Percentiles rank a stretch among this genome's conserved stretches.
Evolutionary conservation across 1,140 invertebrate genomes (phyloP).

Genomic region (Drosophila burlai): DNA sequence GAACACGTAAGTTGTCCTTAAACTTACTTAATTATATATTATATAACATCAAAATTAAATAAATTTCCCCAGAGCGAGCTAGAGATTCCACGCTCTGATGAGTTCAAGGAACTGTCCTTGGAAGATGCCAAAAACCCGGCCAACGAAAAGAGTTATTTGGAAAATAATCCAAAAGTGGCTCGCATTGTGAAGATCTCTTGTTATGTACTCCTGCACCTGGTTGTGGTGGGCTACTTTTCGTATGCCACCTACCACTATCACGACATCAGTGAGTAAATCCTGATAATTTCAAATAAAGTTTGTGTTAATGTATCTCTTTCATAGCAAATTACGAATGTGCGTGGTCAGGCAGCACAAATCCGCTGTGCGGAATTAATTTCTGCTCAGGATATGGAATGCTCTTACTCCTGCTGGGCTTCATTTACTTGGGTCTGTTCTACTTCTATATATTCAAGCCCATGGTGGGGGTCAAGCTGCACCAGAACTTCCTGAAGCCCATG

Average conservation of each 20-base stretch:
- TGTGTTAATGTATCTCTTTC: neutral
- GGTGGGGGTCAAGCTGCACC: constrained; percentile 85
- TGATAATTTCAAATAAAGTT: too few relatives aligned
- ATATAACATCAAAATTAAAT: neutral
- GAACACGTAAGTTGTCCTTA: constrained; percentile 49
- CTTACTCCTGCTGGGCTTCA: constrained; percentile 88
- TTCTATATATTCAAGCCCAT: constrained; percentile 88
- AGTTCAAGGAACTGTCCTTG: constrained; percentile 12
- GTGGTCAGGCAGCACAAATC: neutral
- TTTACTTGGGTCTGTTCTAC: constrained; percentile 89
- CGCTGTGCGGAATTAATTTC: constrained; percentile 84
- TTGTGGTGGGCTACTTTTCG: constrained; percentile 64
- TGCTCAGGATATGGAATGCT: constrained; percentile 92
- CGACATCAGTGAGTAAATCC: constrained; percentile 57
- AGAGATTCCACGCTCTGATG: neutral
- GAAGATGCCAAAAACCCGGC: neutral
- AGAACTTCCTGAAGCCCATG: constrained; percentile 49
- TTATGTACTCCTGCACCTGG: constrained; percentile 46
- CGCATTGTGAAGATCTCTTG: constrained; percentile 36
- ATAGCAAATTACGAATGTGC: constrained; percentile 46
- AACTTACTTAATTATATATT: neutral
- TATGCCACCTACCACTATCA: constrained; percentile 80
- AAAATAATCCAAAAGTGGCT: constrained; percentile 24
- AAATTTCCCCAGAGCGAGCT: constrained; percentile 18
- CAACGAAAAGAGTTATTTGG: constrained; percentile 1